Evolutionary conservation across 2,888 invertebrate species (phyloP), one percentile per base, ranked within the genome.

Genomic region (Sinhomidia bicolor): DNA sequence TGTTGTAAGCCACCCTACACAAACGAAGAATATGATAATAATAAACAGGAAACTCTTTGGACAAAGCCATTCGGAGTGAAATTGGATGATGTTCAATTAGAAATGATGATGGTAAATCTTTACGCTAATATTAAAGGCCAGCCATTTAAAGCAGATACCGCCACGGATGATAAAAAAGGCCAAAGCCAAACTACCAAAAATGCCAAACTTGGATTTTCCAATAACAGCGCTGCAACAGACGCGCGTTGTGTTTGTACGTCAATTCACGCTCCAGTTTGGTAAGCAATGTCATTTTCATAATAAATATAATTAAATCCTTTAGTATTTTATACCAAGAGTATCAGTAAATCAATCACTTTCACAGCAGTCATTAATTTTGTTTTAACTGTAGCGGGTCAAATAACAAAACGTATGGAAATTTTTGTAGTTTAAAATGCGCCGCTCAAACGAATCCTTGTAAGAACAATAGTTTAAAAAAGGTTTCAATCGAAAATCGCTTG

Each of bases 1-100:
- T 74, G 84, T 20, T 84, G 84, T 44, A 54, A 60, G 26, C 23
- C 32, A 23, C 26, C 74, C 1, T 84, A 84, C 44, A 41, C 57
- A 36, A 84, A 84, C 17, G 74, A 84, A 7, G 74, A 74, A 6
- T 14, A 62, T 41, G 36, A n/a, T n/a, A n/a, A 60, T 20, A 12
- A 44, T 36, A 9, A 14, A 47, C 20, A 36, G 10, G 51, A 65
- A 32, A 65, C 32, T 3, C 32, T 29, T 14, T 65, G 62, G 62
- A 32, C 32, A 20, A 60, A 32, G 1, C 32, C 62, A 4, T 1
- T 32, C 3, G n/a, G 1, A 0, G 62, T 7, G 62, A n/a, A n/a
- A 32, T n/a, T 32, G 62, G 62, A 12, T 5, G 26, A 9, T 9
- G 5, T 2, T 3, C 57, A 20, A 17, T 60, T 23, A 23, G 20